Percentiles rank a stretch among this genome's conserved stretches.
phyloP scores from a whole-genome alignment of 2,888 invertebrate genomes.

The Notodromas monacha region DNA sequence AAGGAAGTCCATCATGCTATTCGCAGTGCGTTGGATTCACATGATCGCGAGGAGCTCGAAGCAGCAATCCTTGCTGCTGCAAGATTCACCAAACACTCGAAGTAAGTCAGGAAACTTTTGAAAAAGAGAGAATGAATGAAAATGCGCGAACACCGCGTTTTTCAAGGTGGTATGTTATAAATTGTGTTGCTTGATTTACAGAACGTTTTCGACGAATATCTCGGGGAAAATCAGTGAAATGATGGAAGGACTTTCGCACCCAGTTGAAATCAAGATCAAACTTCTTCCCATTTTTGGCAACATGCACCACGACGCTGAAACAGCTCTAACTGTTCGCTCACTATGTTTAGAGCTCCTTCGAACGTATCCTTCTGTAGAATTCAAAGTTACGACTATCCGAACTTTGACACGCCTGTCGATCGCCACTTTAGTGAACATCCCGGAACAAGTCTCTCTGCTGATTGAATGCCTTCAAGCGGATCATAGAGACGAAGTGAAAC shows the following conservation, averaged over 20 bases:
- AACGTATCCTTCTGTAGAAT: slow-evolving; percentile 42
- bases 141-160: too few relatives aligned
- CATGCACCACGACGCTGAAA: slow-evolving; percentile 53
- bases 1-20: slow-evolving; percentile 87
- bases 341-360: slow-evolving; percentile 36
- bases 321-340: slow-evolving; percentile 36
- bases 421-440: slow-evolving; percentile 59
- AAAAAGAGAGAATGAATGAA: too few relatives aligned
- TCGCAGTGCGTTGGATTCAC: slow-evolving; percentile 58
- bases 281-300: slow-evolving; percentile 64
- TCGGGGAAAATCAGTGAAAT: slow-evolving; percentile 77
- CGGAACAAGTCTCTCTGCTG: slow-evolving; percentile 41
- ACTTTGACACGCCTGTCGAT: slow-evolving; percentile 60
- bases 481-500: slow-evolving; percentile 32
- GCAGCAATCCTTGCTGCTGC: slow-evolving; percentile 81
- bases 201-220: slow-evolving; percentile 78
- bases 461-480: slow-evolving; percentile 32
- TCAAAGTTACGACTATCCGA: slow-evolving; percentile 44
- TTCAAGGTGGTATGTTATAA: too few relatives aligned
- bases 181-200: too few relatives aligned
- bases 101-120: too few relatives aligned
- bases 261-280: slow-evolving; percentile 60
- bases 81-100: slow-evolving; percentile 74
- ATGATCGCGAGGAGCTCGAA: slow-evolving; percentile 76
- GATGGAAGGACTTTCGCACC: slow-evolving; percentile 70